These are phyloP conservation scores for Metaphire vulgaris DNA, from an alignment of 1,140 invertebrate genomes.

Conservation along the genomic window DNA sequence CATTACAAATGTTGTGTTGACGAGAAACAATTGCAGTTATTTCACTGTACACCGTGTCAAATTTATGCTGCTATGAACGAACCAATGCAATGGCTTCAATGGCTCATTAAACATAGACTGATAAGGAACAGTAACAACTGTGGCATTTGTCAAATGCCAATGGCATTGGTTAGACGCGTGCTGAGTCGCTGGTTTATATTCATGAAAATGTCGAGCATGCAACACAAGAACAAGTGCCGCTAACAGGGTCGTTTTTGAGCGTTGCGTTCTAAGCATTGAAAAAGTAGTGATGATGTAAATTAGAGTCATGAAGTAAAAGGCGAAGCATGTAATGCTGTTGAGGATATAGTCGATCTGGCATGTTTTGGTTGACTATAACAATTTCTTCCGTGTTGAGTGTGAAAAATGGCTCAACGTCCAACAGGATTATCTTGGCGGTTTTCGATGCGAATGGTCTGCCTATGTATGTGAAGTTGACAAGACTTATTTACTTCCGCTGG, in stretches of 20 bases:
- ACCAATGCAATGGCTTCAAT: too few relatives aligned
- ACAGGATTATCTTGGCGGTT: not conserved
- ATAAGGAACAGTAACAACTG: too few relatives aligned
- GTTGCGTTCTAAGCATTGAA: not conserved
- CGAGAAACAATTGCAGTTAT: too few relatives aligned
- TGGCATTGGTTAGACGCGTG: too few relatives aligned
- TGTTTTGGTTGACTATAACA: not conserved
- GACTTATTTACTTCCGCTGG: too few relatives aligned
- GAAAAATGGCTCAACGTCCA: not conserved
- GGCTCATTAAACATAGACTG: too few relatives aligned
- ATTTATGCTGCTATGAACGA: too few relatives aligned
- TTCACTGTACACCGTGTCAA: too few relatives aligned
- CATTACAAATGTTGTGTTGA: too few relatives aligned
- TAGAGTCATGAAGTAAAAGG: not conserved
- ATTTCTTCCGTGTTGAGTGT: not conserved
- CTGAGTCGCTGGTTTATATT: too few relatives aligned
- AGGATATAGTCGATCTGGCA: not conserved
- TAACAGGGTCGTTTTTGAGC: not conserved
- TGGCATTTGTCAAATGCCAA: too few relatives aligned
- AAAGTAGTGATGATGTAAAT: not conserved
- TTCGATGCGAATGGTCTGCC: not conserved
- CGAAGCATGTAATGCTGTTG: not conserved
- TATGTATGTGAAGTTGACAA: not conserved
- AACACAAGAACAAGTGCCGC: not conserved
- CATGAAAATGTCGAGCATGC: not conserved